Conservation (phyloP, 2,797 vertebrate genomes). For the Chiloscyllium punctatum region DNA sequence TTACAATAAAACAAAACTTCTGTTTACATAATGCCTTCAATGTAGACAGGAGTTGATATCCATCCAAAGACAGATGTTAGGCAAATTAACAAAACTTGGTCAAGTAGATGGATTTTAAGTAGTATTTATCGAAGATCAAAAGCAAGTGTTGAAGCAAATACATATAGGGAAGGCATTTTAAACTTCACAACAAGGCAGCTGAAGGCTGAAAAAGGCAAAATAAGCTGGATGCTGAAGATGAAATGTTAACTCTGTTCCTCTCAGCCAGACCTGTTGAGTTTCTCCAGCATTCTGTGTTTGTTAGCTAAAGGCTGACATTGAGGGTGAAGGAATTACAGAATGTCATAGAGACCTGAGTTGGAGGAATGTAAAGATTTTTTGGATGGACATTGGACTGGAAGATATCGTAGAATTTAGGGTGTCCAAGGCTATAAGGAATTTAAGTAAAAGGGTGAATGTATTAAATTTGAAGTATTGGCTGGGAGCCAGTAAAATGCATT, state of each 20-base stretch:
- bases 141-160: neutral
- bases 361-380: neutral
- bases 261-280: too few species aligned
- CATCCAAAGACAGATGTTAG: neutral
- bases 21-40: neutral
- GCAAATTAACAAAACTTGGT: neutral
- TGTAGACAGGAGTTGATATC: neutral
- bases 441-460: neutral
- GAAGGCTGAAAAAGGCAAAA: too few species aligned
- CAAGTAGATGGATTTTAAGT: neutral
- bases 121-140: neutral
- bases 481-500: neutral
- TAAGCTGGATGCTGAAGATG: too few species aligned
- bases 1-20: conserved; percentile 8
- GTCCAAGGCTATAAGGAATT: neutral
- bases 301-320: neutral
- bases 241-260: too few species aligned
- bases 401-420: too few species aligned
- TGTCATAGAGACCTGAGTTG: neutral
- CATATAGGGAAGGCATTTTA: neutral
- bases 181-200: neutral
- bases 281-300: too few species aligned
- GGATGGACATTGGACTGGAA: neutral
- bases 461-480: neutral
- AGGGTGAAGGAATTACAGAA: neutral